These are phyloP conservation scores for Musca domestica DNA, from an alignment of 1,140 invertebrate species.

Conservation along the genomic window DNA sequence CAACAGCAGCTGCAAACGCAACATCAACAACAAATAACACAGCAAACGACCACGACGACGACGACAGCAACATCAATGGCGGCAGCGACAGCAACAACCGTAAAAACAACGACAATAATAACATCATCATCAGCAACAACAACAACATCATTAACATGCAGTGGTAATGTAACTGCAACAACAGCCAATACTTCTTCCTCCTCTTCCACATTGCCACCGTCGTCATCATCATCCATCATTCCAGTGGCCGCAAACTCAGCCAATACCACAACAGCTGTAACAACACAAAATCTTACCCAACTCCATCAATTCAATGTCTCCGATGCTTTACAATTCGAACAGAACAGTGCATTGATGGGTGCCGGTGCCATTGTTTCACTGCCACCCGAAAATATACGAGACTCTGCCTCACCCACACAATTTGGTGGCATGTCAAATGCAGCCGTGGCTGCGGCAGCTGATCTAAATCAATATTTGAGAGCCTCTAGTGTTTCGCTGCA, in stretches of 20 bases:
- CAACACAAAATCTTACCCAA: background rate
- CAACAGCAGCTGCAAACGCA: conserved; percentile 24
- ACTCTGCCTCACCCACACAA: conserved; percentile 38
- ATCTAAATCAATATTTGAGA: conserved; percentile 32
- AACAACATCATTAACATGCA: conserved; percentile 38
- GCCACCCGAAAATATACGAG: no score
- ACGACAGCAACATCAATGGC: conserved; percentile 39
- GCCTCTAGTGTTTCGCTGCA: conserved; percentile 48
- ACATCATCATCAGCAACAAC: conserved; percentile 31
- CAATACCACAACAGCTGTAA: background rate
- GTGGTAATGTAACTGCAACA: conserved; percentile 24
- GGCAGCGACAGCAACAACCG: conserved; percentile 4
- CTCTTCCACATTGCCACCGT: background rate
- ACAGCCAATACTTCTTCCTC: conserved; percentile 3
- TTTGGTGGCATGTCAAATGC: conserved; percentile 24
- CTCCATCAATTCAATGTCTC: background rate
- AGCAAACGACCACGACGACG: conserved; percentile 15
- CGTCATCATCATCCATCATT: conserved; percentile 7
- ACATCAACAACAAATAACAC: conserved; percentile 4
- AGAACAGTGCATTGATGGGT: no score
- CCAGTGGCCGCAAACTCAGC: background rate
- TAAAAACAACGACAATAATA: conserved; percentile 20
- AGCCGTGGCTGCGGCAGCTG: conserved; percentile 29
- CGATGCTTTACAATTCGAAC: no score
- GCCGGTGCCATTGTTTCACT: no score